These are phyloP conservation scores for Beroe ovata DNA, from an alignment of 37 sponge, comb jelly and placozoan species.

Conservation along the genomic window DNA sequence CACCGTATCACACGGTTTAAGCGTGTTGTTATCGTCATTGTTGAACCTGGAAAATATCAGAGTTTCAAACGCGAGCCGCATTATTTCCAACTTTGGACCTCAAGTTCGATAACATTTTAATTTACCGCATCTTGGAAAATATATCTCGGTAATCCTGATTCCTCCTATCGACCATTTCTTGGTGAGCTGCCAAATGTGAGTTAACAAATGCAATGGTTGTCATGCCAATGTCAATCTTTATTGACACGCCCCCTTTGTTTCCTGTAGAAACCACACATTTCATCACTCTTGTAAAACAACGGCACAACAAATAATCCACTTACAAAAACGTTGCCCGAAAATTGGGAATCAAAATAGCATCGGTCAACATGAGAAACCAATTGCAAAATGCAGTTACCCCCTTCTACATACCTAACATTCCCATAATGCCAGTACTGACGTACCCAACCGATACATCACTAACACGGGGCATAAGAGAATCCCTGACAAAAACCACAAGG, in stretches of 20 bases:
- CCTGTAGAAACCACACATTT: constrained; percentile 11
- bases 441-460: not conserved
- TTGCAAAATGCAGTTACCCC: no score
- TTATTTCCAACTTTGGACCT: no score
- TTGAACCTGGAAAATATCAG: constrained; percentile 39
- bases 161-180: constrained; percentile 58
- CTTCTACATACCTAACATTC: constrained; percentile 59
- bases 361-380: no score
- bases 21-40: constrained; percentile 36
- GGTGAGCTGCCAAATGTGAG: constrained; percentile 54
- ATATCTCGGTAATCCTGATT: constrained; percentile 66
- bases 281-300: no score
- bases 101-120: no score
- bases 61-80: no score
- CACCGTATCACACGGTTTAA: constrained; percentile 1
- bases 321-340: no score
- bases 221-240: constrained; percentile 51
- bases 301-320: no score
- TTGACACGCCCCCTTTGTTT: constrained; percentile 59
- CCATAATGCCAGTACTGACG: constrained; percentile 49
- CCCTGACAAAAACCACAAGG: constrained; percentile 34
- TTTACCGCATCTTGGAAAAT: constrained; percentile 25
- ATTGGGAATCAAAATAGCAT: no score
- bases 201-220: constrained; percentile 44
- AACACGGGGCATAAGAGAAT: not conserved